These are phyloP conservation scores for Dendrocincla fuliginosa DNA, from an alignment of 2,797 vertebrate genomes.

Conservation along the genomic window DNA sequence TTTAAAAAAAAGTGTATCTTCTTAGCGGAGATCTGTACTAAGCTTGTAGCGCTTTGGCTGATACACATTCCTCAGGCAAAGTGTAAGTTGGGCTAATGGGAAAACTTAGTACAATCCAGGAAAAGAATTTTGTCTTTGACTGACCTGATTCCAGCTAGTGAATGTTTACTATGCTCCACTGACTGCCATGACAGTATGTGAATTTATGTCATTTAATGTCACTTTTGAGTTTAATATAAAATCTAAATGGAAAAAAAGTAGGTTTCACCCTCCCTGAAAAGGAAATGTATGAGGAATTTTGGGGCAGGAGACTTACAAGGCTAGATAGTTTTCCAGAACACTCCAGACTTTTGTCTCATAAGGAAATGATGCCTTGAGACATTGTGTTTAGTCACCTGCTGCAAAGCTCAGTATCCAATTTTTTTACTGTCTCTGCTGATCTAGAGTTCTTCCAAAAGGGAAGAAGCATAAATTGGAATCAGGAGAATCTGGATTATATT, in stretches of 20 bases:
- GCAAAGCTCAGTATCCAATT: not conserved
- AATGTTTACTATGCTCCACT: not conserved
- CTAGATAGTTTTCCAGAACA: not conserved
- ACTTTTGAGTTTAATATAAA: not conserved
- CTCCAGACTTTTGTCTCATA: not conserved
- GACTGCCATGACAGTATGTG: not conserved
- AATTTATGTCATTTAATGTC: not conserved
- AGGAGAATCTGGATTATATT: not conserved
- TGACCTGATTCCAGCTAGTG: not conserved
- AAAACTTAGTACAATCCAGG: not conserved
- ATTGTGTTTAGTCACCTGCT: not conserved
- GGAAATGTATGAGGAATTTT: not conserved
- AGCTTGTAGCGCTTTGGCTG: not conserved
- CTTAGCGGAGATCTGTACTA: not conserved
- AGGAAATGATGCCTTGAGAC: not conserved
- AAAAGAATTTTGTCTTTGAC: not conserved
- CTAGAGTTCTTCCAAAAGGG: not conserved
- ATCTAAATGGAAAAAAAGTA: not conserved
- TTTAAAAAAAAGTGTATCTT: rapidly evolving
- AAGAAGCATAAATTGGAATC: not conserved
- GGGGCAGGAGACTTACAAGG: not conserved
- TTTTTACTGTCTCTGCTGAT: not conserved
- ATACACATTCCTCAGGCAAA: not conserved
- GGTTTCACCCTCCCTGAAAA: not conserved
- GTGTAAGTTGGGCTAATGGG: not conserved